These are phyloP conservation scores for Pammene fasciana DNA, from an alignment of 2,888 invertebrate genomes.

Conservation along the genomic window DNA sequence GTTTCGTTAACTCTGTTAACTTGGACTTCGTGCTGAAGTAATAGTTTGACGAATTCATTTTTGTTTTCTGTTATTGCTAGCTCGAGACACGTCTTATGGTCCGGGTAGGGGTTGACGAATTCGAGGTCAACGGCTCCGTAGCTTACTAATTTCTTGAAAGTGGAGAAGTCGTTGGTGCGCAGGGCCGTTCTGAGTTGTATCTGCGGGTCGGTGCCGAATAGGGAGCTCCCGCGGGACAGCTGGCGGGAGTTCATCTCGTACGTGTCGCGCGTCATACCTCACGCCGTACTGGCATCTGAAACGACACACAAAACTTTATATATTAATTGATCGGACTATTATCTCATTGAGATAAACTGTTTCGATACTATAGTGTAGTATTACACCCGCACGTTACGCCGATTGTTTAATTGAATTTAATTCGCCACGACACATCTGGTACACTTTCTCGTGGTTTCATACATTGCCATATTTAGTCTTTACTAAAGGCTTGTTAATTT, in stretches of 20 bases:
- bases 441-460: slow-evolving; percentile 44
- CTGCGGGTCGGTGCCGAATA: slow-evolving; percentile 77
- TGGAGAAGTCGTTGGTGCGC: slow-evolving; percentile 75
- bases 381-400: slow-evolving; percentile 48
- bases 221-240: slow-evolving; percentile 70
- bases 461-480: slow-evolving; percentile 35
- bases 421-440: slow-evolving; percentile 57
- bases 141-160: slow-evolving; percentile 79
- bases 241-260: slow-evolving; percentile 77
- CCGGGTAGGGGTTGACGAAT: slow-evolving; percentile 81
- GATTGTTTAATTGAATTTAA: slow-evolving; percentile 66
- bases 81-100: slow-evolving; percentile 84
- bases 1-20: slow-evolving; percentile 83
- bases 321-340: slow-evolving; percentile 56
- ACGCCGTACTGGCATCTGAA: slow-evolving; percentile 76
- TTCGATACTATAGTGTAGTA: slow-evolving; percentile 46
- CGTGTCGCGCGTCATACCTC: slow-evolving; percentile 72
- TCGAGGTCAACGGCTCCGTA: slow-evolving; percentile 80
- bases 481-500: slow-evolving; percentile 43
- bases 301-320: slow-evolving; percentile 54
- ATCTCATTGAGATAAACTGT: slow-evolving; percentile 64
- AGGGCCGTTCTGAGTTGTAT: slow-evolving; percentile 79
- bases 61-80: slow-evolving; percentile 81
- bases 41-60: slow-evolving; percentile 80
- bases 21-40: slow-evolving; percentile 85